phyloP scores from a whole-genome alignment of 2,888 invertebrate species.

The Cordilura impudica region DNA sequence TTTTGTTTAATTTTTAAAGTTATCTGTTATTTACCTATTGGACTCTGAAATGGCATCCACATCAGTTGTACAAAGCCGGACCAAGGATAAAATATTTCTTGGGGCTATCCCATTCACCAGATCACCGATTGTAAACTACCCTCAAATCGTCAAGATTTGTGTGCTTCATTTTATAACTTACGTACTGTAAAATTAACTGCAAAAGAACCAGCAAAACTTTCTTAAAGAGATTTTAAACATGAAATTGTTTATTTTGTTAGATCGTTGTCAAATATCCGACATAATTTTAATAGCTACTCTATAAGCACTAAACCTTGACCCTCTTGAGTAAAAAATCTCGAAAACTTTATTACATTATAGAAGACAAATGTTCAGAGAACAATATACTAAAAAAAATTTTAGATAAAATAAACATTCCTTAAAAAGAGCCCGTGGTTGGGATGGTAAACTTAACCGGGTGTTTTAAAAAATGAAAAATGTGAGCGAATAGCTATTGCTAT shows the following conservation, averaged over 20 bases:
- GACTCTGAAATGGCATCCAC: constrained; percentile 14
- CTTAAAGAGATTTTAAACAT: too few species aligned
- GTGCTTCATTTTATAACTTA: constrained; percentile 6
- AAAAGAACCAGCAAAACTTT: constrained; percentile 6
- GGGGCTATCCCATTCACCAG: neutral
- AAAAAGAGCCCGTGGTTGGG: constrained; percentile 2
- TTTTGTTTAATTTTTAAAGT: too few species aligned
- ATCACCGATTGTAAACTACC: neutral
- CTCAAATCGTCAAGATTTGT: neutral
- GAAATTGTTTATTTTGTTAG: neutral
- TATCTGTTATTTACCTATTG: neutral
- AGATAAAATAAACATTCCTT: neutral
- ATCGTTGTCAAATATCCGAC: neutral
- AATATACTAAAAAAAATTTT: neutral
- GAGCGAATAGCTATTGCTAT: neutral
- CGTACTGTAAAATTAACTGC: constrained; percentile 8
- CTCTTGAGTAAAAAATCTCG: too few species aligned
- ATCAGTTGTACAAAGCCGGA: constrained; percentile 18
- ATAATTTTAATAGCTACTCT: neutral
- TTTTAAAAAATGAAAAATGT: constrained; percentile 11
- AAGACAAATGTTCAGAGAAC: constrained; percentile 12
- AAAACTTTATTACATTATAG: neutral
- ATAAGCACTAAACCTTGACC: neutral
- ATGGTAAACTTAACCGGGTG: constrained; percentile 7
- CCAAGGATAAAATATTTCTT: neutral